Conservation (phyloP, 2,888 invertebrate genomes). For the Aphidoletes aphidimyza region DNA sequence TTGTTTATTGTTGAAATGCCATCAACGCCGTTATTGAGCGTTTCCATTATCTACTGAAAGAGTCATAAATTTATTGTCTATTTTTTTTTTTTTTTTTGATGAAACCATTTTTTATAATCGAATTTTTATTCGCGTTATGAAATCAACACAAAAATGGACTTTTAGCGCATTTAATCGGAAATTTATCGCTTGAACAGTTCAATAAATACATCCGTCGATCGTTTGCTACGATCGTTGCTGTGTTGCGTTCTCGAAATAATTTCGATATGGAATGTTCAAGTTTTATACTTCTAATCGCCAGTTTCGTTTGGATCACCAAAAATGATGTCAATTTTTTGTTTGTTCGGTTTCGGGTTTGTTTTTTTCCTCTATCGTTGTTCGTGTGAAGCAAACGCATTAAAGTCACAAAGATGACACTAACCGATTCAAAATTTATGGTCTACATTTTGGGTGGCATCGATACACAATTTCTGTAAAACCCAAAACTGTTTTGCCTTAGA, state of each 20-base stretch:
- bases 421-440: slow-evolving; percentile 22
- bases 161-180: slow-evolving; percentile 37
- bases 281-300: slow-evolving; percentile 18
- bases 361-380: not conserved
- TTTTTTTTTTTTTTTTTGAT: not conserved
- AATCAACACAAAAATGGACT: too few relatives aligned
- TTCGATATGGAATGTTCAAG: not conserved
- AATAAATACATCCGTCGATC: not conserved
- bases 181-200: slow-evolving; percentile 13
- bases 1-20: slow-evolving; percentile 2
- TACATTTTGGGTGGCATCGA: slow-evolving; percentile 30
- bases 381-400: slow-evolving; percentile 36
- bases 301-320: too few relatives aligned
- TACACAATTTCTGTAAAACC: not conserved
- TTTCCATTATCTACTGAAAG: slow-evolving; percentile 11
- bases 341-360: not conserved
- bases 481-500: slow-evolving; percentile 38
- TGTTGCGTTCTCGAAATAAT: not conserved
- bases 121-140: slow-evolving; percentile 14
- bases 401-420: slow-evolving; percentile 35
- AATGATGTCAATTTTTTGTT: not conserved
- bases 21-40: not conserved
- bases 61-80: slow-evolving; percentile 20
- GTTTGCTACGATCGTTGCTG: too few relatives aligned
- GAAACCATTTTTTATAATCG: not conserved